Base-by-base conservation (phyloP, 2,888 invertebrate genomes). In the Microchrysa polita region DNA sequence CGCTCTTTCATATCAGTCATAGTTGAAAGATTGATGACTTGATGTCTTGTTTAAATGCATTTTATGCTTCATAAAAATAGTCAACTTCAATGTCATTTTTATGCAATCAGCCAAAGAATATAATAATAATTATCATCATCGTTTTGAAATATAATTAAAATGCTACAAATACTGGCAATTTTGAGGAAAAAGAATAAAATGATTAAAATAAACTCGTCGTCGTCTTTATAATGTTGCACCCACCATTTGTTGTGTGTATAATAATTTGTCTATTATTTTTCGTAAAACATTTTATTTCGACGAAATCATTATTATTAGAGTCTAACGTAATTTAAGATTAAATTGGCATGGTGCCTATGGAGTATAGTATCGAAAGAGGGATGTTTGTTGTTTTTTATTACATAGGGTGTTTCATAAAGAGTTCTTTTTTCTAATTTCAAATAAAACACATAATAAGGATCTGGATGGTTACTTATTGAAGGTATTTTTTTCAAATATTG, bases 61-160 rank as follows among this genome's bases (percentile, higher is more conserved):
- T 48, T 48, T 48, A 48, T 48, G 16, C 16, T 48, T 48, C 48
- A 48, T 48, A 48, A 48, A 48, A 48, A 48, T 48, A 48, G 4
- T n/a, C 48, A n/a, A 48, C 27, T 48, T n/a, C 48, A 48, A 48
- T 48, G 48, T n/a, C 48, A 10, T 48, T 48, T 48, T n/a, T n/a
- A n/a, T 48, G 27, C 27, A 34, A 34, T 34, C 27, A 34, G 2
- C 27, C 27, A 2, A 34, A 34, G 4, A 7, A n/a, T n/a, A n/a
- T n/a, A n/a, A n/a, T n/a, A n/a, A n/a, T n/a, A n/a, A n/a, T n/a
- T n/a, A n/a, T n/a, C n/a, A 34, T 34, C 27, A 34, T 34, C 27
- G 27, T 7, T 34, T 34, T 34, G 2, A 34, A 34, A n/a, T n/a
- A n/a, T n/a, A n/a, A 34, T 34, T 34, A 34, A 34, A 34, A 34